Evolutionary conservation across 2,113 vertebrate genomes (phyloP).

Genomic region (Nibea coibor): DNA sequence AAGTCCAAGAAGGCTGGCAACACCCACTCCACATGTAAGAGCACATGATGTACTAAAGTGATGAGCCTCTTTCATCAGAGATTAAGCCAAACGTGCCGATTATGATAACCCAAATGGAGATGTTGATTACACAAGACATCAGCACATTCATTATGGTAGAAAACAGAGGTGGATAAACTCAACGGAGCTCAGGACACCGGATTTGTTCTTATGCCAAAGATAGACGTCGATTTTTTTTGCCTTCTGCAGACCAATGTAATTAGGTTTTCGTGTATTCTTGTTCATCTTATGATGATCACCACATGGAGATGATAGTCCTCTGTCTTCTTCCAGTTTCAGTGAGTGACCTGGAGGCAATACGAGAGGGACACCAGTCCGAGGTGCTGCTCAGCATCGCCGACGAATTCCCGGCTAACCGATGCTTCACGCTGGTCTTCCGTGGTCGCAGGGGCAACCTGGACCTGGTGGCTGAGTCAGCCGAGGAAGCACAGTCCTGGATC

Average conservation of each 20-base stretch:
- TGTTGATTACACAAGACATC: background rate
- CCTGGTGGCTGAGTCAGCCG: conserved; percentile 87
- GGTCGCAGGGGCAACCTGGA: conserved; percentile 93
- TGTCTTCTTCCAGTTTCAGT: conserved; percentile 87
- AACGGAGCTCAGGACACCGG: too few species aligned
- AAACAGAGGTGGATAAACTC: background rate
- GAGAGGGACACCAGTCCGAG: conserved; percentile 93
- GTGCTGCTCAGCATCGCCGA: conserved; percentile 91
- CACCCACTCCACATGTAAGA: conserved; percentile 90
- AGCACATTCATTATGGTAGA: background rate
- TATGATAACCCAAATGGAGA: background rate
- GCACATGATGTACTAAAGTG: background rate
- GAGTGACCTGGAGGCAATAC: conserved; percentile 91
- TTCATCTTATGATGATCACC: background rate
- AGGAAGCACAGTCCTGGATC: conserved; percentile 92
- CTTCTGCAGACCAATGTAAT: background rate
- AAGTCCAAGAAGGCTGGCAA: conserved; percentile 90
- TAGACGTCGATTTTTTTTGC: too few species aligned
- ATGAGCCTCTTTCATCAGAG: too few species aligned
- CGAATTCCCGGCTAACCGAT: conserved; percentile 89
- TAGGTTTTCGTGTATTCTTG: background rate
- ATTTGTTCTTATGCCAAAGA: too few species aligned
- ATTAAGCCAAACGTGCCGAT: background rate
- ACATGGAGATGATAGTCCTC: background rate
- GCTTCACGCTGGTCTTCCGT: conserved; percentile 95